Percentiles rank a stretch among this genome's conserved stretches.
phyloP scores from a whole-genome alignment of 1,140 invertebrate species.

The Maconellicoccus hirsutus region DNA sequence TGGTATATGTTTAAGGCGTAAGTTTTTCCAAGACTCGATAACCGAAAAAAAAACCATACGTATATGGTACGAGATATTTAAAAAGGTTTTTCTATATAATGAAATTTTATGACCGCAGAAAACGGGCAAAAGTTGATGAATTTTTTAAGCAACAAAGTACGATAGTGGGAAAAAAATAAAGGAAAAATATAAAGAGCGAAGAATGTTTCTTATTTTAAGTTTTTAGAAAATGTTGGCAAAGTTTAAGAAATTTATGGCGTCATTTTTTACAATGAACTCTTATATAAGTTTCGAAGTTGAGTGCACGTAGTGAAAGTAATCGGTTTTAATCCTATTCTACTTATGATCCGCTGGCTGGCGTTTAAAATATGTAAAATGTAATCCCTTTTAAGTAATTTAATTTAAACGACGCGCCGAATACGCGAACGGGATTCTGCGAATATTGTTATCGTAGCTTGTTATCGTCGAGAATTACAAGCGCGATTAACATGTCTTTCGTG shows the following conservation, averaged over 20 bases:
- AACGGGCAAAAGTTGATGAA: constrained; percentile 17
- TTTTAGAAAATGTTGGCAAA: constrained; percentile 10
- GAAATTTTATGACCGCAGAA: constrained; percentile 15
- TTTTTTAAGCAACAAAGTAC: constrained; percentile 17
- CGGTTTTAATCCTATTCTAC: constrained; percentile 13
- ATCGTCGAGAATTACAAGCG: too few species aligned
- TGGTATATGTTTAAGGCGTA: background rate
- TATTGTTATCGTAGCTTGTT: too few species aligned
- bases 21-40: constrained; percentile 7
- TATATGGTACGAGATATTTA: background rate
- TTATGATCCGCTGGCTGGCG: background rate
- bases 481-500: too few species aligned
- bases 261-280: constrained; percentile 18
- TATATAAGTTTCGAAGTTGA: constrained; percentile 10
- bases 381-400: background rate
- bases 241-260: constrained; percentile 15
- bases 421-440: too few species aligned
- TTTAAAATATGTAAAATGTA: background rate
- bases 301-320: constrained; percentile 16
- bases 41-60: background rate
- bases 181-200: background rate
- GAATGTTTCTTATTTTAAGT: constrained; percentile 15
- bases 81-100: constrained; percentile 17
- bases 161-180: constrained; percentile 15
- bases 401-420: background rate